Percentiles rank a stretch among this genome's conserved stretches.
Conservation (phyloP, 35 echinoderm and acorn worm species). For the Heliocidaris erythrogramma region DNA sequence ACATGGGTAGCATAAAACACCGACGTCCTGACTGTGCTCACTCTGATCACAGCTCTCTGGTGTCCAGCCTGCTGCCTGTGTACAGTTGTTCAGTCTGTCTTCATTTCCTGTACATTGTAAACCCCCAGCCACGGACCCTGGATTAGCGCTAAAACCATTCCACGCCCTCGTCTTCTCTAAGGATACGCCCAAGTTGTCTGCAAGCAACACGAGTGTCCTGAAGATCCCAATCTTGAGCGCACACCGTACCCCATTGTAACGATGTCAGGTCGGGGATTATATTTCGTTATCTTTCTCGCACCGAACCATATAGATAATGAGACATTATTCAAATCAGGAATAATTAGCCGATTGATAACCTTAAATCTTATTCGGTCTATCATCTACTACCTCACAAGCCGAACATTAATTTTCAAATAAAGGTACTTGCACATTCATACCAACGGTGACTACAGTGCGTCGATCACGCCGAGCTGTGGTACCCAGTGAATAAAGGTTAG, state of each 20-base stretch:
- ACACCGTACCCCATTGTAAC: not conserved
- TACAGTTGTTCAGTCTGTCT: not conserved
- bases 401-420: no score
- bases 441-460: no score
- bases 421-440: no score
- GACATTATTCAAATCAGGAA: no score
- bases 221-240: not conserved
- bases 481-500: no score
- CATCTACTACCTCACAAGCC: no score
- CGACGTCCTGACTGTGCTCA: not conserved
- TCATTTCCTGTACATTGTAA: not conserved
- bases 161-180: not conserved
- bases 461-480: no score
- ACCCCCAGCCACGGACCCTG: not conserved
- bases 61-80: not conserved
- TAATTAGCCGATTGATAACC: no score
- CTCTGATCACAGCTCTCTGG: not conserved
- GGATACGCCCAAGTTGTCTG: not conserved
- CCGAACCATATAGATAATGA: no score
- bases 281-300: no score
- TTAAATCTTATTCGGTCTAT: no score
- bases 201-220: not conserved
- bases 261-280: no score
- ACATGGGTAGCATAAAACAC: not conserved
- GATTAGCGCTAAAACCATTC: not conserved